Percentiles rank a stretch among this genome's conserved stretches.
Conservation (phyloP, 64 coral and sea anemone species). For the Orbicella faveolata region DNA sequence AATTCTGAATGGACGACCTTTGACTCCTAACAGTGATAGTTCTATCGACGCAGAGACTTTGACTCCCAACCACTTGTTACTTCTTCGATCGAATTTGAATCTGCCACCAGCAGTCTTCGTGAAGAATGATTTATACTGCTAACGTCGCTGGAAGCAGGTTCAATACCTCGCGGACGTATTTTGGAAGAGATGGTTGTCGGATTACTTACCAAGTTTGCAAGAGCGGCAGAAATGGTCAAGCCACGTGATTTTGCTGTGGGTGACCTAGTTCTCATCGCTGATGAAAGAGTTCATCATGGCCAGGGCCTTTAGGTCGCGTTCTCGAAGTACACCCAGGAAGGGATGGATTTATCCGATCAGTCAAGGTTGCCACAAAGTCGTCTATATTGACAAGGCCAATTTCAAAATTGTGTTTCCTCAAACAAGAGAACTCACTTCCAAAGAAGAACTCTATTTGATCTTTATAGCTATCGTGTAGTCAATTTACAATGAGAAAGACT, state of each 20-base stretch:
- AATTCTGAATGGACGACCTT: conserved; percentile 10
- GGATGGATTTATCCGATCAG: conserved; percentile 27
- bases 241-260: conserved; percentile 8
- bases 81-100: conserved; percentile 27
- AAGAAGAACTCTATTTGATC: neutral
- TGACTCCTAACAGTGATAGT: too few relatives aligned
- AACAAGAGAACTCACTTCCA: neutral
- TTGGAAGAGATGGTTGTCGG: conserved; percentile 57
- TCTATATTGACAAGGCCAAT: too few relatives aligned
- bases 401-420: too few relatives aligned
- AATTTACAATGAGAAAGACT: neutral
- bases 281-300: conserved; percentile 23
- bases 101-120: neutral
- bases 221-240: conserved; percentile 30
- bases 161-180: conserved; percentile 36
- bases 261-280: conserved; percentile 40
- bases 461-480: too few relatives aligned
- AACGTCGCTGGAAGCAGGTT: conserved; percentile 27
- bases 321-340: conserved; percentile 28
- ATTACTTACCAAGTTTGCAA: conserved; percentile 47
- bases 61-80: conserved; percentile 26
- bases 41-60: too few relatives aligned
- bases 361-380: conserved; percentile 9
- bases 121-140: neutral
- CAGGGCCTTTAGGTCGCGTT: conserved; percentile 32